Base-by-base conservation (phyloP, 2,888 invertebrate genomes). In the Mechanitis mazaeus region DNA sequence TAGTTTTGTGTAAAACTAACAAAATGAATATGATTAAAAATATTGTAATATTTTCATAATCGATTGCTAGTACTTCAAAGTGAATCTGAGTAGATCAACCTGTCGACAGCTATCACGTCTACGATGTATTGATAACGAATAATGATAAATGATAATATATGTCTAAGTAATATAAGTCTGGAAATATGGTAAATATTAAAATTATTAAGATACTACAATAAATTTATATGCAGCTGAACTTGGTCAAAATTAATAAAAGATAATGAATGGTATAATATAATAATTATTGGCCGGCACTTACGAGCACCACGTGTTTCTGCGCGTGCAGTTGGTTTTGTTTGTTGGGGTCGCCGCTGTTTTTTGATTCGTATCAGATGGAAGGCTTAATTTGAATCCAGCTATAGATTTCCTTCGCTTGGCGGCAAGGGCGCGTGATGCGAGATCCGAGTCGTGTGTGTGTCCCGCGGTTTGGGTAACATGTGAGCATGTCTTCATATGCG, bases 231-330 rank as follows among this genome's bases (percentile, higher is more conserved):
- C 53, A 33, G 59, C 58, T 47, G 42, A 53, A 46, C n/a, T n/a
- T 42, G 64, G 64, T 60, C 59, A 57, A 60, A 63, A 66, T 20
- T 54, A 54, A 64, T 62, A 62, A 59, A 62, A 45, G 47, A 55
- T 54, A 58, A 63, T 59, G 55, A 55, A 54, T 53, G 31, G 38
- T 38, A 54, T 53, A n/a, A 38, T 33, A 33, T 60, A 60, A 54
- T 45, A 62, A 60, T 55, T 56, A 45, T 56, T 56, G 20, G 58
- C 42, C 38, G 46, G 54, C 62, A 69, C 68, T 69, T 84, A 91
- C 91, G 90, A 84, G 82, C 90, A 90, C 91, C 91, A 91, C 72
- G 91, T 90, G 80, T 91, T 91, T 70, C 91, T 82, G 72, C 91
- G 88, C 62, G 79, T 84, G 71, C 81, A 79, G 68, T 74, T 74